Conservation (phyloP, 2,113 vertebrate genomes). For the Thoracochromis brauschi region DNA sequence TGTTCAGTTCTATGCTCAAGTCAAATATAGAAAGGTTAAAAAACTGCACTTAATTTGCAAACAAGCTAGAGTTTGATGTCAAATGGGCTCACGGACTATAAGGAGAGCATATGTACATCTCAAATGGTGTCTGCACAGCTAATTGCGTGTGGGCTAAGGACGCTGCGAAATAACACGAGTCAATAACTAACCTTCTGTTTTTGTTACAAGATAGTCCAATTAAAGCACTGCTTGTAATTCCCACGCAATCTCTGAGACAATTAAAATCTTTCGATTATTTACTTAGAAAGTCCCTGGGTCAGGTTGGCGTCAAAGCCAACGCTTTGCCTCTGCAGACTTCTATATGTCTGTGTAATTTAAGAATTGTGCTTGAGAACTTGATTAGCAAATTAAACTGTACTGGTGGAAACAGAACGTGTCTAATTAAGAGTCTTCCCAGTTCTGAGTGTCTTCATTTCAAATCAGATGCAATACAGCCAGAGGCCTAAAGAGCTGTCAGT, state of each 20-base stretch:
- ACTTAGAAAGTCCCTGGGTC: not conserved
- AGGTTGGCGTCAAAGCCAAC: not conserved
- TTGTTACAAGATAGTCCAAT: not conserved
- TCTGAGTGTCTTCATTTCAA: not conserved
- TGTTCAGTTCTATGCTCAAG: not conserved
- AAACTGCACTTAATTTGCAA: not conserved
- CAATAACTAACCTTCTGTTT: not conserved
- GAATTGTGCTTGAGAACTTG: not conserved
- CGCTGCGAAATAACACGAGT: not conserved
- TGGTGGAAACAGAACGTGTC: not conserved
- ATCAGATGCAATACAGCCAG: not conserved
- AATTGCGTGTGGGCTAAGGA: not conserved
- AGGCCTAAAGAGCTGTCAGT: not conserved
- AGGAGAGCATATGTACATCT: not conserved
- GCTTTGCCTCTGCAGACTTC: not conserved
- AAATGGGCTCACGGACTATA: not conserved
- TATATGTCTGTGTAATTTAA: not conserved
- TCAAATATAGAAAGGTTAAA: not conserved
- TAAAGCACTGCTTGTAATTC: not conserved
- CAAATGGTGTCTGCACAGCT: not conserved
- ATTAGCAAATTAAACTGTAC: not conserved
- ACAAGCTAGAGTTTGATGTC: not conserved
- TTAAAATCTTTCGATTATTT: constrained; percentile 13
- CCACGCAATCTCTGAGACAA: not conserved
- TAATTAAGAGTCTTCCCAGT: not conserved